Evolutionary conservation across 2,888 invertebrate genomes (phyloP), one percentile per base, ranked within the genome.

Genomic region (Belgica antarctica): DNA sequence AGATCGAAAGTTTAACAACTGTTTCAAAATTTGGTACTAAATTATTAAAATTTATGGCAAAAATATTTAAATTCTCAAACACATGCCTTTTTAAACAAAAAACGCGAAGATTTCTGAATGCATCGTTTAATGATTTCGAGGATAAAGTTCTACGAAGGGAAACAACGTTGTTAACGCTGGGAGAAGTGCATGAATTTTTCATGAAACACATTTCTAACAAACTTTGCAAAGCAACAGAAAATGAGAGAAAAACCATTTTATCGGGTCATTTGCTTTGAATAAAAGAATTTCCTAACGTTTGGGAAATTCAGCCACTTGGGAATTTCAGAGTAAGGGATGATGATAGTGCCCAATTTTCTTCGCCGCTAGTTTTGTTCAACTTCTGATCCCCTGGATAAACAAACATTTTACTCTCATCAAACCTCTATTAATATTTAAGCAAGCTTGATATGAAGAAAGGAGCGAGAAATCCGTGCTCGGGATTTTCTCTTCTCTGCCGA

Each of bases 231-330:
- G 12, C 1, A 34, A 36, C 15, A 36, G 5, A 62, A 62, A 22
- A 36, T 24, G 8, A 69, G 25, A 22, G 57, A 12, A 57, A 68
- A 41, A 57, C 46, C 62, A 69, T 71, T 68, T 71, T 69, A 66
- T 34, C 69, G 71, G 71, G 62, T 71, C 71, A 71, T 71, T 71
- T 69, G 62, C 22, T 62, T 31, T 61, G 41, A 70, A 71, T 70
- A 71, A 61, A 70, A 70, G 63, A 61, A 61, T 63, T 57, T 63
- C 46, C 27, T 62, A 62, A 15, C 62, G 27, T 65, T 65, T 41
- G 41, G 12, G 10, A n/a, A n/a, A 3, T 15, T 41, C 22, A 7
- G 65, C 27, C 65, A 36, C 65, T 65, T 65, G 65, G 65, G 65
- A 65, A 19, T 65, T 10, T 5, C 52, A 3, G 59, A 22, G 27